Evolutionary conservation across 1,140 invertebrate species (phyloP).

Genomic region (Bombus impatiens): DNA sequence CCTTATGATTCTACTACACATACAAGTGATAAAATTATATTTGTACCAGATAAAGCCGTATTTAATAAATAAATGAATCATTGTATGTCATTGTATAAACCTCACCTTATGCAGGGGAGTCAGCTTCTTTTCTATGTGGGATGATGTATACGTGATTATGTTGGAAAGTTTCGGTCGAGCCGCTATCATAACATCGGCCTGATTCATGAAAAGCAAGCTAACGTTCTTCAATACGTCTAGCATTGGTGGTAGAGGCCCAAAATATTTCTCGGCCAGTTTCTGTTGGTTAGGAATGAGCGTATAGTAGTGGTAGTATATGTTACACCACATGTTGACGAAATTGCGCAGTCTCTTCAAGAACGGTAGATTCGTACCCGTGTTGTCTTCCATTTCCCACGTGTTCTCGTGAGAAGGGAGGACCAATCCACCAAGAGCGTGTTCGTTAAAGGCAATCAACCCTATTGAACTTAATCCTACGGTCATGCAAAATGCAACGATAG

Average conservation of each 20-base stretch:
- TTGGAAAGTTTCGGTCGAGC: conserved; percentile 83
- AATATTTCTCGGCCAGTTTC: conserved; percentile 75
- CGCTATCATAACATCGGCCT: conserved; percentile 82
- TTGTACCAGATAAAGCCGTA: fast-evolving
- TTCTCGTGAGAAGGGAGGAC: conserved; percentile 60
- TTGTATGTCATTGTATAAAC: not conserved
- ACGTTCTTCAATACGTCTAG: conserved; percentile 72
- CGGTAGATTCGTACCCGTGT: conserved; percentile 27
- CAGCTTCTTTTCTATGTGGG: conserved; percentile 75
- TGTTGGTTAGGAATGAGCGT: conserved; percentile 71
- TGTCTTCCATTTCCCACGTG: conserved; percentile 55
- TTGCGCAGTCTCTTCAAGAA: conserved; percentile 55
- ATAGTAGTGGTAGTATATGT: not conserved
- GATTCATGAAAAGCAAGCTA: conserved; percentile 83
- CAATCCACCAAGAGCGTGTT: conserved; percentile 51
- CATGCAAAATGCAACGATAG: not conserved
- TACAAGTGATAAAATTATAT: no score
- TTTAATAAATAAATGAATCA: fast-evolving
- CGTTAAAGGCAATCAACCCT: not conserved
- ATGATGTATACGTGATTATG: conserved; percentile 82
- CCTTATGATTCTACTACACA: fast-evolving
- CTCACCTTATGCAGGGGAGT: conserved; percentile 66
- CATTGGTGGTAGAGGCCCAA: conserved; percentile 67
- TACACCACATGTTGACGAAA: conserved; percentile 28
- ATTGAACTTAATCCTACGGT: conserved; percentile 52